A percentile compares a stretch with the other conserved stretches of the same genome.
phyloP scores from a whole-genome alignment of 2,113 vertebrate genomes.

The Hypanus sabinus region DNA sequence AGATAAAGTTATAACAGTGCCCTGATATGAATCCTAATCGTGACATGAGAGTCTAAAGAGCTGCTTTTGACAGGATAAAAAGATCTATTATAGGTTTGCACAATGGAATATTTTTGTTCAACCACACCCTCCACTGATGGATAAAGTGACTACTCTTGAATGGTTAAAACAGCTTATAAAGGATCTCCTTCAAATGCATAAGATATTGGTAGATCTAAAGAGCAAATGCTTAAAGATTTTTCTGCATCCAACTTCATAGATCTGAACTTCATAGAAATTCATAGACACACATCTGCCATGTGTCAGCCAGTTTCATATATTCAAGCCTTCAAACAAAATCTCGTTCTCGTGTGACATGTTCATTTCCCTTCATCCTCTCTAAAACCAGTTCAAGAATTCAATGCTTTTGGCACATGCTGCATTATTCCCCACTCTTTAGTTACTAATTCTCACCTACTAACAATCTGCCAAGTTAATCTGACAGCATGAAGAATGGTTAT shows the following conservation, averaged over 20 bases:
- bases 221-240: neutral
- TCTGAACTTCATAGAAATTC: no score
- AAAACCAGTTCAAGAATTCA: neutral
- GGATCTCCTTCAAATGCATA: neutral
- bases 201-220: neutral
- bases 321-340: neutral
- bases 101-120: neutral
- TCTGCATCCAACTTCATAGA: neutral
- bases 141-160: neutral
- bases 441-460: neutral
- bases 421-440: neutral
- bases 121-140: neutral
- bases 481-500: no score
- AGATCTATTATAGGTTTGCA: neutral
- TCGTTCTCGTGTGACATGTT: neutral
- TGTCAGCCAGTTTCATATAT: neutral
- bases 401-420: neutral
- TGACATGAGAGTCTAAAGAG: neutral
- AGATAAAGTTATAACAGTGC: neutral
- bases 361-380: neutral
- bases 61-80: neutral
- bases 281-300: neutral
- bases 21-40: neutral
- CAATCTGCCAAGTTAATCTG: neutral
- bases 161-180: neutral